Evolutionary conservation across 2,113 vertebrate species (phyloP).

Genomic region (Oncorhynchus gorbuscha): DNA sequence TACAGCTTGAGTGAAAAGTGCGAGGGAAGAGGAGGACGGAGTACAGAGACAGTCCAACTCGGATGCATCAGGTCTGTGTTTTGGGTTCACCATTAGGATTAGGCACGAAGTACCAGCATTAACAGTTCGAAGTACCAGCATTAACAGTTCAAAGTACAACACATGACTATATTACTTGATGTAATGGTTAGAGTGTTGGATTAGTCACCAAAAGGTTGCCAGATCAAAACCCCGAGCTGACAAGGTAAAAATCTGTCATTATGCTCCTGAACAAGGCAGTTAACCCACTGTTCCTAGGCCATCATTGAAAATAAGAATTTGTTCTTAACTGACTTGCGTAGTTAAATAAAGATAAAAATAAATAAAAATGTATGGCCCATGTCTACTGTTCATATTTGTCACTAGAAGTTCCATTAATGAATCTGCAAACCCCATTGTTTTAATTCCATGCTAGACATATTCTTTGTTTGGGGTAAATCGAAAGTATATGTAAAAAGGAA

Average conservation of each 20-base stretch:
- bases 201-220: too few relatives aligned
- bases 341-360: too few relatives aligned
- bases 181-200: too few relatives aligned
- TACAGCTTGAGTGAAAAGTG: slow-evolving; percentile 59
- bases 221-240: too few relatives aligned
- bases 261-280: too few relatives aligned
- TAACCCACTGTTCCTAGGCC: too few relatives aligned
- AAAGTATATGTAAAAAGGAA: slow-evolving; percentile 54
- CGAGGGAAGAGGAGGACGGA: slow-evolving; percentile 33
- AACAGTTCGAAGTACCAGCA: background rate
- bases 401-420: slow-evolving; percentile 48
- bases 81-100: background rate
- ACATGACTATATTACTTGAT: background rate
- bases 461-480: slow-evolving; percentile 56
- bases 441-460: slow-evolving; percentile 68
- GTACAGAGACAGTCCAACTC: background rate
- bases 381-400: background rate
- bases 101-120: background rate
- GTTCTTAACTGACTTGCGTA: too few relatives aligned
- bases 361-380: background rate
- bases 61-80: background rate
- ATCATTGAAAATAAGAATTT: too few relatives aligned
- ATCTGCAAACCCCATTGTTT: slow-evolving; percentile 63
- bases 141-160: background rate
- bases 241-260: too few relatives aligned